Evolutionary conservation across 2,797 vertebrate species (phyloP).

Genomic region (Myotis vivesi): DNA sequence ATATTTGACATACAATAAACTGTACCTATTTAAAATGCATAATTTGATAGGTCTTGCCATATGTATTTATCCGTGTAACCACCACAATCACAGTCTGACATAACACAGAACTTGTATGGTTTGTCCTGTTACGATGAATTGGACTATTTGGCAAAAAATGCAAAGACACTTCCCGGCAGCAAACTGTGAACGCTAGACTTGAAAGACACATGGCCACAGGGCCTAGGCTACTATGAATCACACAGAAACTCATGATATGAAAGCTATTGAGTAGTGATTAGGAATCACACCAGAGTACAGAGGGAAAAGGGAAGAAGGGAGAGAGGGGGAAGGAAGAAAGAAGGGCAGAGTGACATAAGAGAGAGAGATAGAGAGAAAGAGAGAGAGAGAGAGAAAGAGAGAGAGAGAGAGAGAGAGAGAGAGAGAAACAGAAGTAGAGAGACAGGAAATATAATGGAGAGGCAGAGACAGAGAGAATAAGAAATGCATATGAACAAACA

Average conservation of each 20-base stretch:
- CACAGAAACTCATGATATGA: not conserved
- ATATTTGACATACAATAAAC: not conserved
- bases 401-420: not conserved
- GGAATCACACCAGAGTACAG: not conserved
- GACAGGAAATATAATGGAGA: not conserved
- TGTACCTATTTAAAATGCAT: not conserved
- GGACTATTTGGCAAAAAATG: not conserved
- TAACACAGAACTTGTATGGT: not conserved
- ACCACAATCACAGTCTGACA: not conserved
- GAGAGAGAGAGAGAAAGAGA: too few species aligned
- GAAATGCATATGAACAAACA: not conserved
- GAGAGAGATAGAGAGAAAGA: rapidly evolving
- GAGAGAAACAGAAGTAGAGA: rapidly evolving
- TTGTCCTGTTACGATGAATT: not conserved
- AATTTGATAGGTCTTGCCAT: not conserved
- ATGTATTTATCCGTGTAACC: not conserved
- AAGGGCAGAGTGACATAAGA: not conserved
- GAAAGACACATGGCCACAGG: not conserved
- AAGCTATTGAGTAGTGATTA: not conserved
- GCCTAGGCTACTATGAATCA: not conserved
- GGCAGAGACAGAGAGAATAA: not conserved
- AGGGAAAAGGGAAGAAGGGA: not conserved
- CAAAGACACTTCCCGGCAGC: not conserved
- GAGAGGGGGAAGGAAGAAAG: too few species aligned
- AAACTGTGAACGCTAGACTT: not conserved